These are phyloP conservation scores for Pipra filicauda DNA, from an alignment of 2,113 vertebrate genomes.

Conservation along the genomic window DNA sequence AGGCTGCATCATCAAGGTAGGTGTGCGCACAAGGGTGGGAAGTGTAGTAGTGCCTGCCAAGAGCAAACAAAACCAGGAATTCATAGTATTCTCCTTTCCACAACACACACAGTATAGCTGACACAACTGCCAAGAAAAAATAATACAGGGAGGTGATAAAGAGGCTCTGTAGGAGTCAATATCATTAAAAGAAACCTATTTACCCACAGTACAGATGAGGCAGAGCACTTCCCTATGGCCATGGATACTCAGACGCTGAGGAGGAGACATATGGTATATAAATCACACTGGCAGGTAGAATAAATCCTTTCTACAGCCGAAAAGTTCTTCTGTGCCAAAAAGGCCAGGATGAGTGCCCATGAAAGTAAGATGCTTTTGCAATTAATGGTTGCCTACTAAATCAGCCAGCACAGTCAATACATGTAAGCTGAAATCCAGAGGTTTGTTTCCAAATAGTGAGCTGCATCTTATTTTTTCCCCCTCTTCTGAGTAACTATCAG, in stretches of 20 bases:
- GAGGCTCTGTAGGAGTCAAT: background rate
- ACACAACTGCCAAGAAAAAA: slow-evolving; percentile 17
- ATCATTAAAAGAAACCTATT: slow-evolving; percentile 20
- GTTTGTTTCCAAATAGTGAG: background rate
- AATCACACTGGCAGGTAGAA: slow-evolving; percentile 49
- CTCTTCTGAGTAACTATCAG: background rate
- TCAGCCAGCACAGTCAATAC: background rate
- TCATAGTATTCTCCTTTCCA: slow-evolving; percentile 41
- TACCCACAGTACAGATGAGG: background rate
- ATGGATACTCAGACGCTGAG: background rate
- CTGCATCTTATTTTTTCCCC: background rate
- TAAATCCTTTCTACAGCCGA: slow-evolving; percentile 27
- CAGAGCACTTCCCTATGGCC: slow-evolving; percentile 12
- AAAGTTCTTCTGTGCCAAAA: slow-evolving; percentile 24
- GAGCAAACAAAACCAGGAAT: slow-evolving; percentile 68
- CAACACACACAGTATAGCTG: background rate
- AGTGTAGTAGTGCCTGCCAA: slow-evolving; percentile 83
- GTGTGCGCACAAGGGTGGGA: slow-evolving; percentile 83
- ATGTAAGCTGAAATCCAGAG: background rate
- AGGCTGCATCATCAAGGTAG: slow-evolving; percentile 90
- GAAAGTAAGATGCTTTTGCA: slow-evolving; percentile 45
- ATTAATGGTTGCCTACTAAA: background rate
- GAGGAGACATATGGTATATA: slow-evolving; percentile 33
- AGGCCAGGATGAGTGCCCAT: background rate
- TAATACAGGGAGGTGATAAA: background rate